These are phyloP conservation scores for Epinotia ramella DNA, from an alignment of 2,888 invertebrate genomes.

Conservation along the genomic window DNA sequence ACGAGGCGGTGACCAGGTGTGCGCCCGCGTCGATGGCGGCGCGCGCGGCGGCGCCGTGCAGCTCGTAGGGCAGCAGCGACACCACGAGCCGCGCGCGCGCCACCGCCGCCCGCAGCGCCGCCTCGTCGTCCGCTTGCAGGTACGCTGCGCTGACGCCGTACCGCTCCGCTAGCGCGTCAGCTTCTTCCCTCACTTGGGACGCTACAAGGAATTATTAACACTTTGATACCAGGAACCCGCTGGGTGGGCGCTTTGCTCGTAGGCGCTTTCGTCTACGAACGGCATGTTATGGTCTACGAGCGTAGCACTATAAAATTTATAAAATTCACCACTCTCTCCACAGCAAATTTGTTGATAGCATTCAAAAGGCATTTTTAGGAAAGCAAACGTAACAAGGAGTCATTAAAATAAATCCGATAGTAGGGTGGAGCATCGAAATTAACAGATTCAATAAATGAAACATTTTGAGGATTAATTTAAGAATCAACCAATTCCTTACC, in stretches of 20 bases:
- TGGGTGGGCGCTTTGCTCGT: too few species aligned
- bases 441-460: neutral
- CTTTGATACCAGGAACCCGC: too few species aligned
- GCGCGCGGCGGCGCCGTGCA: conserved; percentile 94
- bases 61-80: conserved; percentile 95
- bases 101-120: conserved; percentile 89
- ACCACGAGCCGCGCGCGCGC: conserved; percentile 91
- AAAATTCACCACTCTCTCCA: too few species aligned
- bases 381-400: too few species aligned
- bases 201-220: conserved; percentile 69
- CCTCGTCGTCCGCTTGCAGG: conserved; percentile 91
- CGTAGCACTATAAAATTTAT: too few species aligned
- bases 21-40: conserved; percentile 94
- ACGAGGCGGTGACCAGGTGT: conserved; percentile 99
- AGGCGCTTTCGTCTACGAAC: too few species aligned
- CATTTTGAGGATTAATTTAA: neutral
- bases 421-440: too few species aligned
- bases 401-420: too few species aligned
- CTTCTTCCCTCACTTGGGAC: conserved; percentile 94
- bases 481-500: conserved; percentile 74
- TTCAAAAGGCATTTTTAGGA: too few species aligned
- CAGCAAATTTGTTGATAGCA: too few species aligned
- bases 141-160: conserved; percentile 93
- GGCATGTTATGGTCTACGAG: too few species aligned
- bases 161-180: conserved; percentile 91